Percentiles rank a stretch among this genome's conserved stretches.
phyloP scores from a whole-genome alignment of 2,797 vertebrate species.

The Sebastes jordani region DNA sequence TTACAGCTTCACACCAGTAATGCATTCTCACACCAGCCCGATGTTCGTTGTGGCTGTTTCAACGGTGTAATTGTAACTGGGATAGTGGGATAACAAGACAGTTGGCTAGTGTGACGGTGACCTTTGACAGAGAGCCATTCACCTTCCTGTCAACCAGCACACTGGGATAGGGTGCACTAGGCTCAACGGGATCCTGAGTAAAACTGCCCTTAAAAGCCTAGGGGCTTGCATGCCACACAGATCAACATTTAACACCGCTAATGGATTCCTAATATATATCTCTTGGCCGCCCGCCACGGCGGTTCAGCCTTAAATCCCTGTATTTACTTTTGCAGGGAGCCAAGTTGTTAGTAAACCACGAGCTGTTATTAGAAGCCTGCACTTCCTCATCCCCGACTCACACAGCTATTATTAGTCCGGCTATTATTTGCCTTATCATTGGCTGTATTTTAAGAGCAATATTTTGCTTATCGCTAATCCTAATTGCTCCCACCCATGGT shows the following conservation, averaged over 20 bases:
- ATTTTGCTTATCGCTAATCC: constrained; percentile 68
- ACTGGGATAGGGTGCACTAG: neutral
- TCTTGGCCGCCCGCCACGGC: constrained; percentile 52
- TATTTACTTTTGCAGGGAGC: constrained; percentile 69
- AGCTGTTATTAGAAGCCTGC: constrained; percentile 72
- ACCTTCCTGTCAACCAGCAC: constrained; percentile 36
- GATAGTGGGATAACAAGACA: constrained; percentile 35
- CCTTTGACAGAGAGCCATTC: constrained; percentile 43
- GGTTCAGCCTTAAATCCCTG: constrained; percentile 59
- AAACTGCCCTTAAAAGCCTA: constrained; percentile 45
- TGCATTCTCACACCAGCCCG: neutral
- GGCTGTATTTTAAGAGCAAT: constrained; percentile 72
- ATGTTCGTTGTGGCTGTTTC: constrained; percentile 33
- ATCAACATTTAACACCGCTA: constrained; percentile 72
- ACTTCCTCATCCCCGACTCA: constrained; percentile 62
- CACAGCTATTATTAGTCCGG: constrained; percentile 72
- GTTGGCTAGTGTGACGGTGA: constrained; percentile 37
- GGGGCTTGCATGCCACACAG: constrained; percentile 45
- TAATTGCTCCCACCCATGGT: constrained; percentile 63
- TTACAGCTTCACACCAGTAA: constrained; percentile 10
- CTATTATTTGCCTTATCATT: constrained; percentile 76
- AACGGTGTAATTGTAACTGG: constrained; percentile 30
- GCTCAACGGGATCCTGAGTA: constrained; percentile 16
- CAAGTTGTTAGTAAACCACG: constrained; percentile 71
- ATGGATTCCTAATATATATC: constrained; percentile 72